Evolutionary conservation across 2,888 invertebrate species (phyloP).

Genomic region (Notocelia uddmanniana): DNA sequence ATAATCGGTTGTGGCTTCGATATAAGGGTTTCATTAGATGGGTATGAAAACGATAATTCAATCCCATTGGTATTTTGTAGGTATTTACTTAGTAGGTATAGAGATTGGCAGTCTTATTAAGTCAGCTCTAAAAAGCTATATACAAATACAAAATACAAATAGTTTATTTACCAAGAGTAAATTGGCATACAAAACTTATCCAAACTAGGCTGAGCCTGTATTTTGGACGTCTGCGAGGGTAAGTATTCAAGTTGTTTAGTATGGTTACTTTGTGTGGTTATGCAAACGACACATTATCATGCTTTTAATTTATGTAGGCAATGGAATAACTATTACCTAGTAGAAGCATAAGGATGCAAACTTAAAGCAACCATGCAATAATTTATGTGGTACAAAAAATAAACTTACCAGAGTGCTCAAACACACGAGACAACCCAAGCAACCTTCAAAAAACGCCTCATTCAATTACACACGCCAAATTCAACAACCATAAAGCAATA

Average conservation of each 20-base stretch:
- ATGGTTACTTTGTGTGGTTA: neutral
- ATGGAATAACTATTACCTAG: neutral
- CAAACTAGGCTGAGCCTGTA: no score
- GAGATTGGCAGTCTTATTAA: neutral
- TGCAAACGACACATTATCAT: neutral
- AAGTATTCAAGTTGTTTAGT: neutral
- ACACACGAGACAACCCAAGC: neutral
- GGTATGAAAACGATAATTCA: no score
- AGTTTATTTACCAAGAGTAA: no score
- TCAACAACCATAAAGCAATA: constrained; percentile 1
- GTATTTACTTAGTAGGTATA: no score
- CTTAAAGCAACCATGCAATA: neutral
- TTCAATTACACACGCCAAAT: no score
- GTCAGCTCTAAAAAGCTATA: neutral
- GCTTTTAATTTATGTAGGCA: neutral
- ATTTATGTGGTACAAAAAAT: neutral
- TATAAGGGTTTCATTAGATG: no score
- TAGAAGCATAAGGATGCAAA: neutral
- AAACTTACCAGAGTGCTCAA: constrained; percentile 2
- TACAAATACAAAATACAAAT: no score
- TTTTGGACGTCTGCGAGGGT: no score
- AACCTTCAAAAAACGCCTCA: neutral
- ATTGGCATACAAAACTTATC: no score
- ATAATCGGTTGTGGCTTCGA: no score
- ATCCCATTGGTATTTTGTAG: no score